Evolutionary conservation across 2,113 vertebrate species (phyloP).

Genomic region (Tauraco erythrolophus): DNA sequence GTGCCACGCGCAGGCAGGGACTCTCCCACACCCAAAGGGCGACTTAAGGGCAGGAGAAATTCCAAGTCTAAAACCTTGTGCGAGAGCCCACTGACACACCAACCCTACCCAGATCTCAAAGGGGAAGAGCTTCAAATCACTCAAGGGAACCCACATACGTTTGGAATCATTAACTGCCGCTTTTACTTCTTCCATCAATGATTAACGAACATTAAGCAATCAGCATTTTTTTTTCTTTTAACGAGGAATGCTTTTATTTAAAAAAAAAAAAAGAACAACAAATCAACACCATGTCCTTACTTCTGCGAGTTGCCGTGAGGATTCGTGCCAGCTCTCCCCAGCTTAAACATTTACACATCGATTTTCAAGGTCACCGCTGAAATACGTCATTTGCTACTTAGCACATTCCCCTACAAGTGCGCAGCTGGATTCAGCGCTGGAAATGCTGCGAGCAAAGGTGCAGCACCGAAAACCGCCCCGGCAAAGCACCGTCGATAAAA

Average conservation of each 20-base stretch:
- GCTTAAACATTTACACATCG: not conserved
- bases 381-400: not conserved
- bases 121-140: not conserved
- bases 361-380: conserved; percentile 25
- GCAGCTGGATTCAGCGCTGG: not conserved
- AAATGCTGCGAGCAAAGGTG: not conserved
- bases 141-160: not conserved
- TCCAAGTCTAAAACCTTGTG: not conserved
- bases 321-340: not conserved
- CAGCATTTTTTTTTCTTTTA: not conserved
- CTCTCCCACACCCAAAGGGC: not conserved
- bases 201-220: conserved; percentile 34
- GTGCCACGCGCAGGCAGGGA: not conserved
- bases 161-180: conserved; percentile 46
- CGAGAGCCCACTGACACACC: not conserved
- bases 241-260: not conserved
- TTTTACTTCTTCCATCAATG: not conserved
- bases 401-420: not conserved
- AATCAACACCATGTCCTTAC: not conserved
- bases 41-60: not conserved
- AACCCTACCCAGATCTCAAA: not conserved
- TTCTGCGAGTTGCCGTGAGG: not conserved
- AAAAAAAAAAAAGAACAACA: not conserved
- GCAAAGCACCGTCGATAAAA: not conserved
- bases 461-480: not conserved